Evolutionary conservation across 2,888 invertebrate genomes (phyloP), one percentile per base, ranked within the genome.

Genomic region (Harpagoxenus sublaevis): DNA sequence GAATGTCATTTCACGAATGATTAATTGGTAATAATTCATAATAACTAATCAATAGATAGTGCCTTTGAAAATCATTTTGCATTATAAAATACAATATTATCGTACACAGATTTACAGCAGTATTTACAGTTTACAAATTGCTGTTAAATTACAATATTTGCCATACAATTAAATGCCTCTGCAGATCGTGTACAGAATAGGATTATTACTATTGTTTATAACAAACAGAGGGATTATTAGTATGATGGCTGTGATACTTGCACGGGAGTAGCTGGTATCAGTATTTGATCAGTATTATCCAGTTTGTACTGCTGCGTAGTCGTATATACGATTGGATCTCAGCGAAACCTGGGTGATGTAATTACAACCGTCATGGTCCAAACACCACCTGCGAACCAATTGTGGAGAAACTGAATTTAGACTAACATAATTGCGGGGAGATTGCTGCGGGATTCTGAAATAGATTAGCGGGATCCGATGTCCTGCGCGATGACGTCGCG

Each of bases 201-300:
- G 77, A 89, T 89, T 87, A 83, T 84, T 53, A 75, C 71, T 81
- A 88, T 88, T 83, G 90, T 83, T 84, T 86, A 83, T 86, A 90
- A 87, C 84, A 63, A 66, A 84, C 62, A 65, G 51, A 66, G 62
- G 66, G 63, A 83, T 74, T 74, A 48, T 35, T 57, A n/a, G 78
- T 39, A 82, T 45, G 79, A 83, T 83, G 85, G 63, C 75, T 48
- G 75, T 78, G 74, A 87, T 85, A 85, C 84, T 74, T 84, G 89
- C 70, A 39, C 51, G 57, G 35, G 55, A 42, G 42, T 65, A 71
- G 68, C 62, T 66, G 51, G 77, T 86, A 87, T 89, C 84, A 81
- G 87, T 85, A 85, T 86, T 91, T 88, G 88, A 90, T 88, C 91
- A 89, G 83, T 85, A 88, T 89, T 89, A 88, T 77, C 48, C 77